phyloP scores from a whole-genome alignment of 2,797 vertebrate species.

The Anolis apletophallus region DNA sequence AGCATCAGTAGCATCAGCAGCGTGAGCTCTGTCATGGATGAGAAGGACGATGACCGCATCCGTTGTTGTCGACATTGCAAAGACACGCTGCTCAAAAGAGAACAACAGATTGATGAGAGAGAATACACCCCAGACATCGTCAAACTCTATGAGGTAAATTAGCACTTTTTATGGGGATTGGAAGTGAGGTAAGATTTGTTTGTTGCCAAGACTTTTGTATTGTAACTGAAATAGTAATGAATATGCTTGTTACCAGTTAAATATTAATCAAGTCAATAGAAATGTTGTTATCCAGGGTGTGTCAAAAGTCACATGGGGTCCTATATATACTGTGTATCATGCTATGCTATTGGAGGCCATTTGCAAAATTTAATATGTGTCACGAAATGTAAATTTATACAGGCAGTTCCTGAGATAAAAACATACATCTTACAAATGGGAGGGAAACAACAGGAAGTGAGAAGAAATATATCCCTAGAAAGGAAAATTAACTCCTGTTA shows the following conservation, averaged over 20 bases:
- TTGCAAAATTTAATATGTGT: too few species aligned
- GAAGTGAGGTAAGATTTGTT: neutral
- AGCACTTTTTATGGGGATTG: neutral
- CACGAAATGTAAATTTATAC: too few species aligned
- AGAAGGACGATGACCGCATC: conserved; percentile 94
- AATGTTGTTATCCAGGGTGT: neutral
- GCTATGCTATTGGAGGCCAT: too few species aligned
- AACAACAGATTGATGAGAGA: conserved; percentile 93
- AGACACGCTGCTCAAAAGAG: conserved; percentile 89
- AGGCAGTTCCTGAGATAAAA: too few species aligned
- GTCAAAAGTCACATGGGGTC: too few species aligned
- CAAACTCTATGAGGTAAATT: conserved; percentile 90
- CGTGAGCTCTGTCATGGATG: conserved; percentile 92
- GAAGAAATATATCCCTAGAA: too few species aligned
- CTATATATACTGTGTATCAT: too few species aligned
- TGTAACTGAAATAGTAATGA: neutral
- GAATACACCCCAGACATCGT: conserved; percentile 89
- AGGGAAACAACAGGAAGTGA: too few species aligned
- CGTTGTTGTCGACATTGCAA: conserved; percentile 95
- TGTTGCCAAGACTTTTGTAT: neutral
- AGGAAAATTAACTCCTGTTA: too few species aligned
- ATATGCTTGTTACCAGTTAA: neutral
- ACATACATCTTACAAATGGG: too few species aligned
- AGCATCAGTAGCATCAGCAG: conserved; percentile 95
- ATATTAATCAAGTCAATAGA: neutral